A percentile compares a stretch with the other conserved stretches of the same genome.
Conservation (phyloP, 2,113 vertebrate species). For the Felis catus region F.catus_Fca126_mat1.0 CM031414.1:128235001-128235500, state of each 20-base stretch:
- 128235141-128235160: background rate
- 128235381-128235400: no score
- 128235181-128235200: background rate
- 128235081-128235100: background rate
- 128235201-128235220: no score
- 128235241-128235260: fast-evolving
- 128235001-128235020: background rate
- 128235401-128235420: background rate
- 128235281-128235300: background rate
- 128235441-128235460: background rate
- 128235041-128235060: background rate
- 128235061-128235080: fast-evolving
- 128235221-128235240: fast-evolving
- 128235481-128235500: fast-evolving
- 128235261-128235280: fast-evolving
- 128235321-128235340: background rate
- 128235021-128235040: background rate
- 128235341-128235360: background rate
- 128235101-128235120: background rate
- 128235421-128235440: background rate
- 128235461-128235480: fast-evolving
- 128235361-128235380: background rate
- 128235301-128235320: background rate
- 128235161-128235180: fast-evolving
- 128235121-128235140: fast-evolving